These are phyloP conservation scores for Caenorhabditis uteleia DNA, from an alignment of 2,888 invertebrate genomes.

Conservation along the genomic window DNA sequence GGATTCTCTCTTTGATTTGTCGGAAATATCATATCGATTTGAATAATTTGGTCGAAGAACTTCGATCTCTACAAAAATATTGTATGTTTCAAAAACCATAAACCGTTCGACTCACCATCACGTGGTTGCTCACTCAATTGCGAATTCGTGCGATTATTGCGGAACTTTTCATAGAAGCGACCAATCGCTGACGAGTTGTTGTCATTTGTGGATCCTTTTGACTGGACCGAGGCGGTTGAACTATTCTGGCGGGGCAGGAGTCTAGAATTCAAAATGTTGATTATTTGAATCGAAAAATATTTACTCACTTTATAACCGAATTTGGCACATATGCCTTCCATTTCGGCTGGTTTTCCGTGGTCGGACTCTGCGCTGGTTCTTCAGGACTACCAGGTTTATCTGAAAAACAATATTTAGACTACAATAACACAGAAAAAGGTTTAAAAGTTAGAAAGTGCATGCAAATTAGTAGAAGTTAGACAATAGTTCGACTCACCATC, in stretches of 20 bases:
- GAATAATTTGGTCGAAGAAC: conserved; percentile 48
- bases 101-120: conserved; percentile 3
- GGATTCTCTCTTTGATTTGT: conserved; percentile 41
- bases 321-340: conserved; percentile 32
- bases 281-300: not conserved
- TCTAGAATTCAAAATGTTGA: conserved; percentile 5
- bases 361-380: not conserved
- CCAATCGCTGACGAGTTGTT: conserved; percentile 28
- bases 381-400: conserved; percentile 1
- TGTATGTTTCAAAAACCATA: not conserved
- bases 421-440: too few relatives aligned
- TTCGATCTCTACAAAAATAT: conserved; percentile 42
- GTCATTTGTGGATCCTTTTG: conserved; percentile 21
- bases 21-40: conserved; percentile 49
- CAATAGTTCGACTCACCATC: conserved; percentile 9
- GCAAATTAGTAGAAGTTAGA: too few relatives aligned
- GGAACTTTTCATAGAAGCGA: conserved; percentile 23
- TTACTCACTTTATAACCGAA: conserved; percentile 18
- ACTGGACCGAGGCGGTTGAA: conserved; percentile 24
- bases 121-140: conserved; percentile 8
- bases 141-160: conserved; percentile 23
- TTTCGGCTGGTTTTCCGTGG: conserved; percentile 10
- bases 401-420: too few relatives aligned
- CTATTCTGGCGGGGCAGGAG: conserved; percentile 19
- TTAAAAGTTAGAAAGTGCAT: too few relatives aligned